phyloP scores from a whole-genome alignment of 2,888 invertebrate genomes.

The Saturnia japonica region DNA sequence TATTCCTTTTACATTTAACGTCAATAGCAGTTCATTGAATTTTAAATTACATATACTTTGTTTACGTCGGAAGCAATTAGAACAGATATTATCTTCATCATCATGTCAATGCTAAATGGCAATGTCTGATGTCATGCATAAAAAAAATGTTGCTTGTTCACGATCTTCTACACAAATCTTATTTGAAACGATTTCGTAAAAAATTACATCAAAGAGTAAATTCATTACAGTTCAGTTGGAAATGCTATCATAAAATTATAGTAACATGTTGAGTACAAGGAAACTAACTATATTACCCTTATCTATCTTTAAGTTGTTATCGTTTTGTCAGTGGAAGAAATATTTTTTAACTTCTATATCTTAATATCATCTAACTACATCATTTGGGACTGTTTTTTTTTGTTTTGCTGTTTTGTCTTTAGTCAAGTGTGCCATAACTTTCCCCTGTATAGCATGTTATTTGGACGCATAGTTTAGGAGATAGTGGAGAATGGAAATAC shows the following conservation, averaged over 20 bases:
- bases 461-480: too few relatives aligned
- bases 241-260: not conserved
- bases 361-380: too few relatives aligned
- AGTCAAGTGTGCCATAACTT: too few relatives aligned
- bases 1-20: not conserved
- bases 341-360: too few relatives aligned
- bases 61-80: not conserved
- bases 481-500: too few relatives aligned
- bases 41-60: not conserved
- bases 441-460: too few relatives aligned
- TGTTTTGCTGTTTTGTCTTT: too few relatives aligned
- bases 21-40: not conserved
- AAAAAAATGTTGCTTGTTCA: not conserved
- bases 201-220: not conserved
- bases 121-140: constrained; percentile 1
- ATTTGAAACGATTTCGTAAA: not conserved
- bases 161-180: not conserved
- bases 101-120: not conserved
- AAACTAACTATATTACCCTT: too few relatives aligned
- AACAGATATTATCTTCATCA: not conserved
- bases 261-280: not conserved
- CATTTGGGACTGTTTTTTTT: too few relatives aligned
- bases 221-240: not conserved
- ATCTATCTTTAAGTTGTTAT: not conserved
- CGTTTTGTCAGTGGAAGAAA: too few relatives aligned